Conservation (phyloP, 2,113 vertebrate species). For the Ophthalmolycus amberensis region DNA sequence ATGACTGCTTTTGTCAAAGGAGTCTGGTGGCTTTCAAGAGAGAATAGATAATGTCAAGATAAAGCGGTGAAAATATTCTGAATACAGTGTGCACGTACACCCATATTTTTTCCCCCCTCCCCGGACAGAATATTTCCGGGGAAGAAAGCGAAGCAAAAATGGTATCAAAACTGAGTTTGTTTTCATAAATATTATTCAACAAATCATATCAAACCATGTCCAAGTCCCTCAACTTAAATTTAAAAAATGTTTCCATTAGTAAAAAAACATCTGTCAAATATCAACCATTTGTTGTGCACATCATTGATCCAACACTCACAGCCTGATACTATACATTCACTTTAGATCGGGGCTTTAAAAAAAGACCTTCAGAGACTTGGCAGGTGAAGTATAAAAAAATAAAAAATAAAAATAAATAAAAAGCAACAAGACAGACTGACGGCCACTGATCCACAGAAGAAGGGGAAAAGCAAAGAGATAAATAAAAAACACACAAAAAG, state of each 20-base stretch:
- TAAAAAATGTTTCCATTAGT: not conserved
- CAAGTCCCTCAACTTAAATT: not conserved
- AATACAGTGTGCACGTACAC: too few relatives aligned
- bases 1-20: too few relatives aligned
- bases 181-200: not conserved
- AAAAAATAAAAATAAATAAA: not conserved
- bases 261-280: not conserved
- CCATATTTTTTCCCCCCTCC: too few relatives aligned
- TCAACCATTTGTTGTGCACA: not conserved
- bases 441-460: conserved; percentile 9
- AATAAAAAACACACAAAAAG: conserved; percentile 15
- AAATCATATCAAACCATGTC: not conserved
- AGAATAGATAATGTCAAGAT: too few relatives aligned
- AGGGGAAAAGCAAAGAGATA: conserved; percentile 1
- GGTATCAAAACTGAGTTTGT: too few relatives aligned
- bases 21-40: too few relatives aligned
- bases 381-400: conserved; percentile 16
- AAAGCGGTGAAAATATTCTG: too few relatives aligned
- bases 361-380: conserved; percentile 13
- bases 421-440: conserved; percentile 4
- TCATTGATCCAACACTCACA: not conserved
- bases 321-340: not conserved
- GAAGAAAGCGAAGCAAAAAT: not conserved
- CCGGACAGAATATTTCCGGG: not conserved
- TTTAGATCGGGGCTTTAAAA: conserved; percentile 1